phyloP scores from a whole-genome alignment of 2,113 vertebrate species.

The Puma concolor region DNA sequence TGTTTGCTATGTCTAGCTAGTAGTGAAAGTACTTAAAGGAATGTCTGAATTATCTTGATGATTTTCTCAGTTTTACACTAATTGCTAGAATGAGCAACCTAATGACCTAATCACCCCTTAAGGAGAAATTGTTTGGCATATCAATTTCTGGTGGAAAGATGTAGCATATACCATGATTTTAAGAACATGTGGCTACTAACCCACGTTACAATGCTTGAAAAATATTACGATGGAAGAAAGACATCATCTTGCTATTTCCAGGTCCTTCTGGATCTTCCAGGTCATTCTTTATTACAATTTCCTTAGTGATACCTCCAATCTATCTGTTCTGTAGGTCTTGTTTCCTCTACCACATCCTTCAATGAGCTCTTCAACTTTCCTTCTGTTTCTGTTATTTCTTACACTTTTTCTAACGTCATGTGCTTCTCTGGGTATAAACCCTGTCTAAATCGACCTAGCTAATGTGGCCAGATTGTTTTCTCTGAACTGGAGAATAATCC shows the following conservation, averaged over 20 bases:
- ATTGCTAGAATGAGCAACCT: slow-evolving; percentile 50
- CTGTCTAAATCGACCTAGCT: background rate
- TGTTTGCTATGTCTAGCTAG: background rate
- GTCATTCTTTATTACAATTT: background rate
- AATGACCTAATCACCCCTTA: slow-evolving; percentile 37
- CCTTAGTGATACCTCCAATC: background rate
- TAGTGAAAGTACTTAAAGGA: slow-evolving; percentile 48
- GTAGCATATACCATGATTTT: background rate
- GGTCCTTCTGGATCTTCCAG: background rate
- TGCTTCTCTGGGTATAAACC: background rate
- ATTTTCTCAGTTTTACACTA: slow-evolving; percentile 59
- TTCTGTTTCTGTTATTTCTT: background rate
- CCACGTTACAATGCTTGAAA: slow-evolving; percentile 35
- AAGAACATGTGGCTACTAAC: background rate
- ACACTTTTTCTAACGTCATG: background rate
- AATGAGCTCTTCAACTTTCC: background rate
- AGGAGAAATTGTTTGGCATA: slow-evolving; percentile 47
- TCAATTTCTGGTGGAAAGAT: slow-evolving; percentile 28
- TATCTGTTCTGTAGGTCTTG: background rate
- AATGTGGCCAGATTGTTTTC: background rate
- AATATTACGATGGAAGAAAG: background rate
- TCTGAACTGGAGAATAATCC: background rate
- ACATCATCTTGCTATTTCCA: background rate
- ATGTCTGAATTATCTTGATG: slow-evolving; percentile 51
- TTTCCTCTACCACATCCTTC: background rate